These are phyloP conservation scores for Bergia sp. DNA, from an alignment of 92 coral and sea anemone genomes.

Conservation along the genomic window DNA sequence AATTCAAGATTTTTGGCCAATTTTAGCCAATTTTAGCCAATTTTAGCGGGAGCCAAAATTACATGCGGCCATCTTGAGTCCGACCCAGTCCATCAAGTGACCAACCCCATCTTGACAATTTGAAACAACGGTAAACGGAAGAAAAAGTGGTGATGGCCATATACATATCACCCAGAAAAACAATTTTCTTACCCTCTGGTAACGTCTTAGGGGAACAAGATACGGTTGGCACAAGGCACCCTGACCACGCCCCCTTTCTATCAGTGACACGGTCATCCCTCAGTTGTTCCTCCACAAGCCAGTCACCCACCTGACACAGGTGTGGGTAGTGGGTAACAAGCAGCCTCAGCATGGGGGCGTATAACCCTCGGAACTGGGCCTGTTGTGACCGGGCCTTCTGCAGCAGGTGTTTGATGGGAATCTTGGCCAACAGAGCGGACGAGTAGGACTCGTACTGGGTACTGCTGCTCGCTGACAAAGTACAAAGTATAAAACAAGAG, in stretches of 20 bases:
- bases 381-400: conserved; percentile 85
- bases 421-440: conserved; percentile 76
- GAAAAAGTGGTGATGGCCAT: not conserved
- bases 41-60: too few species aligned
- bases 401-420: conserved; percentile 87
- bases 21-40: too few species aligned
- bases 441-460: conserved; percentile 79
- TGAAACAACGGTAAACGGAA: not conserved
- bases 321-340: conserved; percentile 88
- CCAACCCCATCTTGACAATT: too few species aligned
- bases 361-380: conserved; percentile 82
- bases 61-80: too few species aligned
- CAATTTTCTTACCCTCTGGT: conserved; percentile 55
- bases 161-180: not conserved
- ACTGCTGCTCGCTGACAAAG: conserved; percentile 66
- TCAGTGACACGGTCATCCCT: conserved; percentile 40
- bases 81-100: too few species aligned
- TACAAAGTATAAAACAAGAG: not conserved
- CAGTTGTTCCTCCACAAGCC: conserved; percentile 87
- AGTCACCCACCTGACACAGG: conserved; percentile 93
- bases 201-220: conserved; percentile 63
- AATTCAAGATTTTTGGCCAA: too few species aligned
- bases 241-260: conserved; percentile 43
- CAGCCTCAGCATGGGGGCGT: conserved; percentile 87
- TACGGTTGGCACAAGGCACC: conserved; percentile 36